These are phyloP conservation scores for Conomelus anceps DNA, from an alignment of 2,888 invertebrate species.

Conservation along the genomic window DNA sequence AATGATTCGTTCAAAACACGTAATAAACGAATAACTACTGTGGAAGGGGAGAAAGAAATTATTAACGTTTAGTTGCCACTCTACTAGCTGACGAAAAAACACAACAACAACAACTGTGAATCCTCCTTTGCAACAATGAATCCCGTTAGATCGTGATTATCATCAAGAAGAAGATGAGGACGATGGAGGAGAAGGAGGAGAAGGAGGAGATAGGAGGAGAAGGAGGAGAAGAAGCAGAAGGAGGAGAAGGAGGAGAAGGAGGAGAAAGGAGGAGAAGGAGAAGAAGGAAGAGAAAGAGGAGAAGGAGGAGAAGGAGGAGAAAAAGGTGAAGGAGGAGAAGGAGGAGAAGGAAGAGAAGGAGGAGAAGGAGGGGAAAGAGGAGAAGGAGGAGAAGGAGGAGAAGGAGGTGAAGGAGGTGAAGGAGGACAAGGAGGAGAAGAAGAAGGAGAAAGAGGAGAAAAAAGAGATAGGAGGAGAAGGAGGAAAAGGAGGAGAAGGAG, in stretches of 20 bases:
- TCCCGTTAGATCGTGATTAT: no score
- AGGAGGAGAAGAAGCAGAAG: background rate
- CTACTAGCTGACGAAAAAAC: no score
- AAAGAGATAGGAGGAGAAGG: no score
- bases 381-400: background rate
- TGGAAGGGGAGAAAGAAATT: no score
- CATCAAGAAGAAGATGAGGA: no score
- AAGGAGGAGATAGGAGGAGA: background rate
- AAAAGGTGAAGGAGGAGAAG: background rate
- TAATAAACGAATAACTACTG: no score
- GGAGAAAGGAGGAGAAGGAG: background rate
- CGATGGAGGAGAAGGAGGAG: background rate
- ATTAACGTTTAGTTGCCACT: no score
- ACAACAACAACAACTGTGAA: no score
- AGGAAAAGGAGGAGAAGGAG: no score
- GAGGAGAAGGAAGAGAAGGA: background rate
- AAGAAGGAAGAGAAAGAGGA: background rate
- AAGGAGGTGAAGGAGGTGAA: background rate
- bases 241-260: background rate
- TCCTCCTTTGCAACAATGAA: no score
- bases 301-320: background rate
- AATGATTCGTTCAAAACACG: background rate
- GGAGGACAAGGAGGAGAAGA: no score
- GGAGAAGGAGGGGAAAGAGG: background rate
- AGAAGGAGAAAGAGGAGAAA: no score